Conservation (phyloP, 2,797 vertebrate genomes). For the Astyanax mexicanus region DNA sequence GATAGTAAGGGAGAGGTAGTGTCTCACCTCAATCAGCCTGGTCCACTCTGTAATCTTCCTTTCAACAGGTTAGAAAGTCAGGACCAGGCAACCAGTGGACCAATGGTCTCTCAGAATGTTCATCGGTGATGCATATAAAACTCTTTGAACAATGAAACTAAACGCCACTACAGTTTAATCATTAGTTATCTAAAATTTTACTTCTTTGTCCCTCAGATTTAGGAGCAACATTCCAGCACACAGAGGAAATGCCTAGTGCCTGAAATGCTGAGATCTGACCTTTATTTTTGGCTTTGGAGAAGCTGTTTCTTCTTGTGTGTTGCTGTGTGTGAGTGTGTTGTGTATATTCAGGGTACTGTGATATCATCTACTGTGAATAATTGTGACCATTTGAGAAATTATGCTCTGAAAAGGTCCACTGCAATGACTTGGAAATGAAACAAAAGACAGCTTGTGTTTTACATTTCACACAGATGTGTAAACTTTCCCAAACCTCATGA, state of each 20-base stretch:
- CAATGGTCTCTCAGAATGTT: too few relatives aligned
- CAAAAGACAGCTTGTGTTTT: slow-evolving; percentile 57
- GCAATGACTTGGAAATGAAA: slow-evolving; percentile 45
- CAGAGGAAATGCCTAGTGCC: slow-evolving; percentile 18
- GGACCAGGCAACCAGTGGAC: slow-evolving; percentile 4
- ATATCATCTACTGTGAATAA: slow-evolving; percentile 68
- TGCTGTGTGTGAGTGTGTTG: slow-evolving; percentile 17
- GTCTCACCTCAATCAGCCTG: not conserved
- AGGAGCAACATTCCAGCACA: slow-evolving; percentile 25
- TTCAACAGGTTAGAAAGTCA: not conserved
- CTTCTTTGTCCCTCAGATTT: slow-evolving; percentile 28
- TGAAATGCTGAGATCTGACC: slow-evolving; percentile 40
- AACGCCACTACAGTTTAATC: too few relatives aligned
- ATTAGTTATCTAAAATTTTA: slow-evolving; percentile 13
- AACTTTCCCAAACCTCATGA: slow-evolving; percentile 23
- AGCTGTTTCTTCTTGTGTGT: slow-evolving; percentile 48
- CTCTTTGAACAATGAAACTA: too few relatives aligned
- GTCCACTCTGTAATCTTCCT: not conserved
- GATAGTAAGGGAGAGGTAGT: not conserved
- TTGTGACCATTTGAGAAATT: slow-evolving; percentile 43
- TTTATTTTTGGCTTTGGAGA: slow-evolving; percentile 47
- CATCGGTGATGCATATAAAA: too few relatives aligned
- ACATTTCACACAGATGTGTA: slow-evolving; percentile 1
- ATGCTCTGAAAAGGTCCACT: slow-evolving; percentile 45
- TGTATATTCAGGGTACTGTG: slow-evolving; percentile 49